phyloP scores from a whole-genome alignment of 23 tunicate genomes.

The Ascidia mentula region DNA sequence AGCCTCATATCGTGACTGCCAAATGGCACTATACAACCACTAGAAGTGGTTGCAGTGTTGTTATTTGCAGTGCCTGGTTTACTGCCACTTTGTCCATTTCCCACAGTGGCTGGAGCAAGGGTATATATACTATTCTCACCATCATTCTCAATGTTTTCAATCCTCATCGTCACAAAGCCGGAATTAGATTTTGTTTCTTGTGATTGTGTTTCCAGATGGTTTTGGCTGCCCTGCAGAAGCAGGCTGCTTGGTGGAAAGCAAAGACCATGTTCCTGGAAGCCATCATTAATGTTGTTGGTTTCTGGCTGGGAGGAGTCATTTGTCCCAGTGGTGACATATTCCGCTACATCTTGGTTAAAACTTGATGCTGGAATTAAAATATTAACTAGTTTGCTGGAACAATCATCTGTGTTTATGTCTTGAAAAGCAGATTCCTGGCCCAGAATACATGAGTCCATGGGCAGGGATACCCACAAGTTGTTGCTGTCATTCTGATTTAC shows the following conservation, averaged over 20 bases:
- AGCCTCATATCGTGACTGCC: background rate
- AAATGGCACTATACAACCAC: background rate
- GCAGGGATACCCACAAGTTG: background rate
- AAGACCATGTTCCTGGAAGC: background rate
- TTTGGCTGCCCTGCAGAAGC: background rate
- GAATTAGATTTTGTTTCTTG: background rate
- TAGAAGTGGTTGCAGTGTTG: background rate
- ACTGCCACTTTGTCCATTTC: background rate
- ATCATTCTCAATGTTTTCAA: constrained; percentile 35
- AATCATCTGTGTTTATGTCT: constrained; percentile 6
- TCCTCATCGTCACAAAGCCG: constrained; percentile 20
- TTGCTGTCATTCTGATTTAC: constrained; percentile 1
- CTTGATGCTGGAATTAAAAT: background rate
- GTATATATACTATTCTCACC: constrained; percentile 41
- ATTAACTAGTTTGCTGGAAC: background rate
- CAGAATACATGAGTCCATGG: constrained; percentile 1
- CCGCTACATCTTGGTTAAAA: background rate
- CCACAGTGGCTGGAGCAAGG: constrained; percentile 21
- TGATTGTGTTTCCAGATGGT: background rate
- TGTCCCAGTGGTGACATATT: background rate
- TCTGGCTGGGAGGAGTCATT: background rate
- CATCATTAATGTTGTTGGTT: background rate
- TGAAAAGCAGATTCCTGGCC: background rate
- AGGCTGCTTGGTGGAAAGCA: background rate
- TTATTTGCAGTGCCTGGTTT: background rate